Percentiles rank a stretch among this genome's conserved stretches.
phyloP scores from a whole-genome alignment of 2,113 vertebrate genomes.

The Falcunculus frontatus region DNA sequence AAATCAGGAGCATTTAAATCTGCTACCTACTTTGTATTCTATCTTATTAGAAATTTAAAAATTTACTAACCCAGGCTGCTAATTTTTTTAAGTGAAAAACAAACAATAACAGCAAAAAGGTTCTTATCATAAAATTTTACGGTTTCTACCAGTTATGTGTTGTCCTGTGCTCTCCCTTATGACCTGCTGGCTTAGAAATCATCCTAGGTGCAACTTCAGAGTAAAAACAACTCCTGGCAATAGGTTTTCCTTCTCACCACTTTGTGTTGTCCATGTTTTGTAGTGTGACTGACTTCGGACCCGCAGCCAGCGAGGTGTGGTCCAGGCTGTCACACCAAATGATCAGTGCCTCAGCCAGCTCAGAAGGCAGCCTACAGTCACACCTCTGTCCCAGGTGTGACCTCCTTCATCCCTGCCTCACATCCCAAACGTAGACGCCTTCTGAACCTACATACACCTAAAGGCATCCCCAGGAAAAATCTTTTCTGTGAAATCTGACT shows the following conservation, averaged over 20 bases:
- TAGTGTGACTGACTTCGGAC: fast-evolving
- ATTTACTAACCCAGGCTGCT: not conserved
- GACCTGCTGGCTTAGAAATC: not conserved
- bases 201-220: not conserved
- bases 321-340: not conserved
- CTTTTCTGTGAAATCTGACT: not conserved
- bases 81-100: not conserved
- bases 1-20: not conserved
- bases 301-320: fast-evolving
- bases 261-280: fast-evolving
- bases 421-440: not conserved
- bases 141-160: not conserved
- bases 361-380: not conserved
- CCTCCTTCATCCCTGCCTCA: not conserved
- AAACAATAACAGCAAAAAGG: not conserved
- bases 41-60: not conserved
- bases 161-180: not conserved
- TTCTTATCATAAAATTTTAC: not conserved
- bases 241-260: not conserved
- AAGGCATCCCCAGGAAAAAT: not conserved
- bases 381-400: not conserved
- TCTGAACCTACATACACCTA: not conserved
- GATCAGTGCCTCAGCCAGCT: not conserved
- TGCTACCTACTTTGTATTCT: not conserved
- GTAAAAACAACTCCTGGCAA: not conserved